Percentiles rank a stretch among this genome's conserved stretches.
phyloP scores from a whole-genome alignment of 1,140 invertebrate species.

The Aphaenogaster ashmeadi region DNA sequence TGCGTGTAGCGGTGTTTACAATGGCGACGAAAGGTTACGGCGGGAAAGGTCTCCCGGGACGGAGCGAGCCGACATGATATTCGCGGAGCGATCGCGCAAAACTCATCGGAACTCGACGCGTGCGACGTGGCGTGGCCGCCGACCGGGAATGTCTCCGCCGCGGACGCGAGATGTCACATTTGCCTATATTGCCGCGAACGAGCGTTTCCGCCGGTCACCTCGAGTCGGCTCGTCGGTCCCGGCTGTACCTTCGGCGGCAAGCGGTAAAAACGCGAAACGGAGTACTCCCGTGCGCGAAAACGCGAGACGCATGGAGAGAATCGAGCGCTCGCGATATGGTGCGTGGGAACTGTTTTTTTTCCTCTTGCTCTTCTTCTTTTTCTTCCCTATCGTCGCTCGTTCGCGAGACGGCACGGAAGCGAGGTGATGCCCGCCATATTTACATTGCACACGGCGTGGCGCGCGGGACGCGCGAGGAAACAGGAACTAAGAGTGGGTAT shows the following conservation, averaged over 20 bases:
- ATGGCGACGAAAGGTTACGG: slow-evolving; percentile 69
- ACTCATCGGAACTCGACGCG: not conserved
- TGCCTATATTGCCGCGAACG: not conserved
- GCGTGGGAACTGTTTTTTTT: no score
- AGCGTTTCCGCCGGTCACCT: not conserved
- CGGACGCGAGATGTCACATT: not conserved
- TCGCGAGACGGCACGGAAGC: not conserved
- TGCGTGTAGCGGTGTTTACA: slow-evolving; percentile 64
- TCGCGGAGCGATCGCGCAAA: not conserved
- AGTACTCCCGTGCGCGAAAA: not conserved
- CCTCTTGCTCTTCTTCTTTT: not conserved
- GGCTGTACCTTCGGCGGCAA: not conserved
- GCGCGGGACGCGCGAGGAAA: not conserved
- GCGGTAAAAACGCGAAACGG: not conserved
- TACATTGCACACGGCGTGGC: not conserved
- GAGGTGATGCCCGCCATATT: not conserved
- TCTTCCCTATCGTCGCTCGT: not conserved
- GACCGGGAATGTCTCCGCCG: not conserved
- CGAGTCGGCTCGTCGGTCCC: not conserved
- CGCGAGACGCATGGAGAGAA: not conserved
- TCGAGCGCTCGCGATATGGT: no score
- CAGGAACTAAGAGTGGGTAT: no score
- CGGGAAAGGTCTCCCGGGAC: slow-evolving; percentile 60
- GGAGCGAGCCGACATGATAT: no score
- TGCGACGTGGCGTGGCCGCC: not conserved